Base-by-base conservation (phyloP, 2,797 vertebrate genomes). In the Sylvia borin region DNA sequence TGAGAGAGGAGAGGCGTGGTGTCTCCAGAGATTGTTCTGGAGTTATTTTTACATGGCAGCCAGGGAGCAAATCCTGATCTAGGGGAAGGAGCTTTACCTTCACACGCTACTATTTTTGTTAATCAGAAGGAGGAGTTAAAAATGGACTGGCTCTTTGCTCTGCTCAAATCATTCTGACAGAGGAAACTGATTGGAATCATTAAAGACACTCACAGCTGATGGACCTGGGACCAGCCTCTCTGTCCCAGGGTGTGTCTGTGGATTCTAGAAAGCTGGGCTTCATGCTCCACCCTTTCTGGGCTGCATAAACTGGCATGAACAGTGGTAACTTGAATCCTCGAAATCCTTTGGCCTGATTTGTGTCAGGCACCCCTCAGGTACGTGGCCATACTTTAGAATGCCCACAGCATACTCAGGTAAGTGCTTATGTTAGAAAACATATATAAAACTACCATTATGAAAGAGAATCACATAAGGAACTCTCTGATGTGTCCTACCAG, bases 321-420 rank as follows among this genome's bases (percentile, higher is more conserved):
- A 70, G 60, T 19, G 34, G 45, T 13, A 34, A 51, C 36, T 68
- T 31, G 36, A 82, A 54, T 75, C 40, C n/a, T 85, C 60, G 29
- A 89, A 88, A 92, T 73, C 15, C 6, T 85, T 36, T 47, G 25
- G 20, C 9, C 34, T 67, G 22, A 61, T 77, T 82, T 61, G 31
- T 29, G n/a, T 45, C 50, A 48, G 20, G 45, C 20, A 54, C 17
- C 68, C 45, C 70, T 32, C 8, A 48, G 58, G 40, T 13, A 34
- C 0, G 0, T 2, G 1, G 27, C 4, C 2, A 53, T 53, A 57
- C 24, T 85, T 81, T 21, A 65, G 36, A 85, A 42, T 65, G 16
- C 36, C 47, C 29, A 54, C 8, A 0, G 1, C 43, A n/a, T 9
- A 38, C 6, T 70, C n/a, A 82, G 50, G 42, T 32, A 47, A 47